A percentile compares a stretch with the other conserved stretches of the same genome.
phyloP scores from a whole-genome alignment of 2,888 invertebrate species.

The Meganola albula region DNA sequence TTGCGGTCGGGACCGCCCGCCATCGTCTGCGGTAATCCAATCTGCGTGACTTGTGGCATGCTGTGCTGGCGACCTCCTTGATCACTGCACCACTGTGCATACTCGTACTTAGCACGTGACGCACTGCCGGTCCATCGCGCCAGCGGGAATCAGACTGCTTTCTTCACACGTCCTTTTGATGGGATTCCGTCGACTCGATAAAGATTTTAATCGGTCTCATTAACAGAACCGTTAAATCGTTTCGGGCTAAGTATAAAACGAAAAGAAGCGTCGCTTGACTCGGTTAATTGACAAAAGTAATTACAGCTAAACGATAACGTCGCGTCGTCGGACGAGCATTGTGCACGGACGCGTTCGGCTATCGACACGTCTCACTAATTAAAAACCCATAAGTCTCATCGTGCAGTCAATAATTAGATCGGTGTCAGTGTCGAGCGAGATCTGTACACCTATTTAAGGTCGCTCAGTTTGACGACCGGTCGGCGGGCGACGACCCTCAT shows the following conservation, averaged over 20 bases:
- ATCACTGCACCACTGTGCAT: too few species aligned
- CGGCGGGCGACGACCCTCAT: slow-evolving; percentile 31
- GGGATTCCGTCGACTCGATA: slow-evolving; percentile 4
- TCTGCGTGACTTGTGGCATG: background rate
- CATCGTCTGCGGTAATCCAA: background rate
- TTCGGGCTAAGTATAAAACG: slow-evolving; percentile 7
- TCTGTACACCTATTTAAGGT: slow-evolving; percentile 18
- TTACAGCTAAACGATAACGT: slow-evolving; percentile 10
- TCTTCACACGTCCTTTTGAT: too few species aligned
- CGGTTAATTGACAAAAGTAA: slow-evolving; percentile 8
- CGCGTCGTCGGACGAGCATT: slow-evolving; percentile 2
- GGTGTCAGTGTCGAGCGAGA: slow-evolving; percentile 20
- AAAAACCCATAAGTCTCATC: slow-evolving; percentile 12
- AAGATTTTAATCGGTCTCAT: slow-evolving; percentile 13
- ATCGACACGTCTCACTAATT: slow-evolving; percentile 7
- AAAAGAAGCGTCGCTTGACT: slow-evolving; percentile 6
- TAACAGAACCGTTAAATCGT: slow-evolving; percentile 15
- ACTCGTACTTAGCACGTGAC: too few species aligned
- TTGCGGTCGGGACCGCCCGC: background rate
- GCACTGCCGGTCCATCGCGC: too few species aligned
- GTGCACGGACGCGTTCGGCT: background rate
- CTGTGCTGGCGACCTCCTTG: too few species aligned
- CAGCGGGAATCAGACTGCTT: too few species aligned
- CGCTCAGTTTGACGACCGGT: slow-evolving; percentile 27
- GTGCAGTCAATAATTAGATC: slow-evolving; percentile 21